These are phyloP conservation scores for Calameuta filiformis DNA, from an alignment of 2,888 invertebrate species.

Conservation along the genomic window DNA sequence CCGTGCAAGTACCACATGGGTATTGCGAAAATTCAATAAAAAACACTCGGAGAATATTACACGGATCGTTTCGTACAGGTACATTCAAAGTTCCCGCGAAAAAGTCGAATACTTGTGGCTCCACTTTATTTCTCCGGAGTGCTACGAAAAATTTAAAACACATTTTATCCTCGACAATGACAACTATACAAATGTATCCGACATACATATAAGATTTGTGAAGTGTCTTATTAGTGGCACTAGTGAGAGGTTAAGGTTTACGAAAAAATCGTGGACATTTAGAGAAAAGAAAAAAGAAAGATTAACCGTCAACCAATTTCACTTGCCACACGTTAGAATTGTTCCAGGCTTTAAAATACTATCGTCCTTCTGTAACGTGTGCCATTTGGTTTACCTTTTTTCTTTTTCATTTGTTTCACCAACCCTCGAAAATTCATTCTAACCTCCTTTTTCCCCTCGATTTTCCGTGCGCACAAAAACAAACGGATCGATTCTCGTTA, in stretches of 20 bases:
- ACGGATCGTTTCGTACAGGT: neutral
- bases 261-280: neutral
- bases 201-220: neutral
- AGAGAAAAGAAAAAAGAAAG: neutral
- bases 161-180: neutral
- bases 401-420: neutral
- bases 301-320: neutral
- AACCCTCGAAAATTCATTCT: neutral
- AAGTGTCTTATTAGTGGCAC: neutral
- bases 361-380: neutral
- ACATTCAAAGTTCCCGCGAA: neutral
- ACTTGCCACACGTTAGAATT: neutral
- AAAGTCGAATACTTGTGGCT: neutral
- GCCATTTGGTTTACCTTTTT: neutral
- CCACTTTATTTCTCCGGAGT: neutral
- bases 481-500: neutral
- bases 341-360: neutral
- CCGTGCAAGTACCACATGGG: neutral
- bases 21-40: neutral
- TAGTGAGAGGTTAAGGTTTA: neutral
- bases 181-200: neutral
- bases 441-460: neutral
- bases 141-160: neutral
- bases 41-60: neutral
- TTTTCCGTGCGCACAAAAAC: neutral